These are phyloP conservation scores for Hassar affinis DNA, from an alignment of 2,113 vertebrate genomes.

Conservation along the genomic window DNA sequence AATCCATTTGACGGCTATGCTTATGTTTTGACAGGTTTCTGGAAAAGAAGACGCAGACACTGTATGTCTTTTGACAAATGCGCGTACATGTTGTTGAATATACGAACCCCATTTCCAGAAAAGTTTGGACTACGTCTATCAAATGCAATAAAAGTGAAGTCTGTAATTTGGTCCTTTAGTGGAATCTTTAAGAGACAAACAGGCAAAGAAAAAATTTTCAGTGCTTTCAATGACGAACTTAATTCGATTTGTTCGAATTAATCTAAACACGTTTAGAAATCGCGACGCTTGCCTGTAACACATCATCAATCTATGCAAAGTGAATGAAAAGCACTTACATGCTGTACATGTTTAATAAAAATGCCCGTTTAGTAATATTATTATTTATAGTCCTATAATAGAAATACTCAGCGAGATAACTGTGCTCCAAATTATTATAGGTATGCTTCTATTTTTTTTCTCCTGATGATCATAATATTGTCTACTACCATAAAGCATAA, in stretches of 20 bases:
- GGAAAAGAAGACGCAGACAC: not conserved
- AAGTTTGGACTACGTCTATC: too few relatives aligned
- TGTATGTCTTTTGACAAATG: not conserved
- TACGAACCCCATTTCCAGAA: too few relatives aligned
- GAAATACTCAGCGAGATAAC: not conserved
- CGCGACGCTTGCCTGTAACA: too few relatives aligned
- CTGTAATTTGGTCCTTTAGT: too few relatives aligned
- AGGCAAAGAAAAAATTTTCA: too few relatives aligned
- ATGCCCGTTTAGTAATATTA: not conserved
- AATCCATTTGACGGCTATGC: not conserved
- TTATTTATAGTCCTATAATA: not conserved
- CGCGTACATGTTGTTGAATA: not conserved
- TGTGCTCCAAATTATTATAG: not conserved
- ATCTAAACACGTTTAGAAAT: too few relatives aligned
- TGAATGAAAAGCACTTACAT: too few relatives aligned
- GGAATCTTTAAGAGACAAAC: too few relatives aligned
- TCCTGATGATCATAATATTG: not conserved
- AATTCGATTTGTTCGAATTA: too few relatives aligned
- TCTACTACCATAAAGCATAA: not conserved
- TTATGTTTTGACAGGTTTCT: not conserved
- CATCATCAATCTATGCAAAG: too few relatives aligned
- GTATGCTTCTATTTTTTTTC: not conserved
- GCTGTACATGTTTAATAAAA: not conserved
- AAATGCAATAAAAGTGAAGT: too few relatives aligned
- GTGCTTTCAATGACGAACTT: too few relatives aligned